Percentiles rank a stretch among this genome's conserved stretches.
Conservation (phyloP, 1,140 invertebrate species). For the Caligus rogercresseyi region DNA sequence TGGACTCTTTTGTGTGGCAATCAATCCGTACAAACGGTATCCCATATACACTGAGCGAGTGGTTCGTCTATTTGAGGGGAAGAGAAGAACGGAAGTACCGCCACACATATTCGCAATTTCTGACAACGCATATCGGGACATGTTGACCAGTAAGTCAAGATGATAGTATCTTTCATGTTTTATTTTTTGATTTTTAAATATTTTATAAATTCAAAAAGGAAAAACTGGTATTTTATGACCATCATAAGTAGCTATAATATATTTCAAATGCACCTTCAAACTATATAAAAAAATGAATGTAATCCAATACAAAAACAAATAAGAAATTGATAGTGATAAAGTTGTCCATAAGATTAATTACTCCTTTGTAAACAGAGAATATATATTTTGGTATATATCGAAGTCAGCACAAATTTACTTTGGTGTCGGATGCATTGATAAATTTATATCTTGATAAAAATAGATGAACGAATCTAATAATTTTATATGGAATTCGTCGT, state of each 20-base stretch:
- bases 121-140: constrained; percentile 38
- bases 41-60: constrained; percentile 40
- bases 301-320: too few species aligned
- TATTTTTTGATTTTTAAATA: background rate
- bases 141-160: constrained; percentile 34
- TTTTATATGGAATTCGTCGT: too few species aligned
- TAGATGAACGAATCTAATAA: too few species aligned
- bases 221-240: background rate
- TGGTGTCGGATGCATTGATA: too few species aligned
- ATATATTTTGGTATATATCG: too few species aligned
- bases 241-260: background rate
- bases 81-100: background rate
- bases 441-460: too few species aligned
- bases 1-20: constrained; percentile 43
- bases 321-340: too few species aligned
- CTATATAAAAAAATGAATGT: too few species aligned
- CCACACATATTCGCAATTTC: background rate
- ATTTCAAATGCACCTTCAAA: too few species aligned
- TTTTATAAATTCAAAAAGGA: background rate
- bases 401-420: too few species aligned
- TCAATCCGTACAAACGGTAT: constrained; percentile 43
- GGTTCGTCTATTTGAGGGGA: background rate
- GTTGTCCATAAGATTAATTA: too few species aligned
- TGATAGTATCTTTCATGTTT: background rate
- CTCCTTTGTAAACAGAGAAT: too few species aligned